Evolutionary conservation across 1,140 invertebrate species (phyloP), one percentile per base, ranked within the genome.

Genomic region (Papilio glaucus): DNA sequence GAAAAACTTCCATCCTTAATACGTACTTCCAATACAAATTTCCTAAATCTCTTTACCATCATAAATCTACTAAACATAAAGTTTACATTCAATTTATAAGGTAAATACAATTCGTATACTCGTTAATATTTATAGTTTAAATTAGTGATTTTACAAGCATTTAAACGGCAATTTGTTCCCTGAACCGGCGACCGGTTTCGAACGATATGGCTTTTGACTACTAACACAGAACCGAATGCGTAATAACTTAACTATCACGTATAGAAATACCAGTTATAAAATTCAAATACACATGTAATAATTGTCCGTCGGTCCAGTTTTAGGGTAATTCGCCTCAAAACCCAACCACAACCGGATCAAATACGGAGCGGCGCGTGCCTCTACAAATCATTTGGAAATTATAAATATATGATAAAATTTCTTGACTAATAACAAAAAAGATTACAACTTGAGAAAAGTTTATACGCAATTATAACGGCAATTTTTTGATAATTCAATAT

Each of bases 51-150:
- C 24, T 57, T 24, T 10, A 4, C 0, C 9, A 57, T 57, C 2
- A 33, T 33, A 57, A 57, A 4, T 57, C 24, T 24, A 57, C 9
- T 24, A 57, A 57, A 57, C 21, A 57, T 57, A 57, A 57, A 57
- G 21, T 9, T 57, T 57, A 26, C 21, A 26, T 24, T 24, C 21
- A 24, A 53, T 53, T 53, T 24, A 12, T 24, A 53, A 53, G 49
- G 49, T 24, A 53, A 53, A 53, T 24, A 53, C 3, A 21, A 53
- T 9, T 53, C 18, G 49, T 53, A 24, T 53, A 18, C 21, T 53
- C 49, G 49, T 53, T 24, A 53, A 53, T 53, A 53, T 53, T 53
- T 53, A 53, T 53, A 53, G 21, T 53, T 53, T 12, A 53, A 57
- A 57, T 57, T 57, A 57, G 49, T 57, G 49, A 57, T 13, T 57